Evolutionary conservation across 2,113 vertebrate species (phyloP).

Genomic region (Campylomormyrus numenius): DNA sequence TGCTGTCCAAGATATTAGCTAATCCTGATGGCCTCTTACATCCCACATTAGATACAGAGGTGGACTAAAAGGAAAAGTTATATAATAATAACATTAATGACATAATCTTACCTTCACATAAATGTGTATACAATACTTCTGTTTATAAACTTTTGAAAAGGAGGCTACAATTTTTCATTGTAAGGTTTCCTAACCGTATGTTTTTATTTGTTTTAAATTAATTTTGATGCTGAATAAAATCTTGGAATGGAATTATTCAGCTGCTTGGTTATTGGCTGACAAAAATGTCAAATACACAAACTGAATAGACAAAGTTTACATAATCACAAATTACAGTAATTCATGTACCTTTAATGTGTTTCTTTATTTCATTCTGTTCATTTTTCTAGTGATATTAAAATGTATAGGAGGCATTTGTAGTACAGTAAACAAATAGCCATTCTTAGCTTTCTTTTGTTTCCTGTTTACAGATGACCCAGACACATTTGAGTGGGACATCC

Average conservation of each 20-base stretch:
- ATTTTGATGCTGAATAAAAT: background rate
- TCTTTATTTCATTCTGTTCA: background rate
- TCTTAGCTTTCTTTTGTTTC: conserved; percentile 10
- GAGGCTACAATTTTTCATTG: background rate
- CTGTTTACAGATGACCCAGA: conserved; percentile 47
- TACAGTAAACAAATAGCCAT: background rate
- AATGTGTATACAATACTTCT: background rate
- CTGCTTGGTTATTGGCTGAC: background rate
- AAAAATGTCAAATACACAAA: background rate
- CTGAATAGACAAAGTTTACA: background rate
- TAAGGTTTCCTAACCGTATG: background rate
- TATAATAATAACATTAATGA: background rate
- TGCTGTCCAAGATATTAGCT: background rate
- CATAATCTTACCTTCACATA: background rate
- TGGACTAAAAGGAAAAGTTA: background rate
- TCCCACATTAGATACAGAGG: background rate
- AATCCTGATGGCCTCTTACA: background rate
- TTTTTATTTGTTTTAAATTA: background rate
- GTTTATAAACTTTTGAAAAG: background rate
- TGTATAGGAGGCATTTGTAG: background rate
- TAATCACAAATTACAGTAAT: background rate
- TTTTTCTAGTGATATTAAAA: background rate
- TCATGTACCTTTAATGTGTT: background rate
- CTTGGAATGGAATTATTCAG: background rate
- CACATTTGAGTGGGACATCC: conserved; percentile 45